These are phyloP conservation scores for Tetraneura akinire DNA, from an alignment of 1,140 invertebrate genomes.

Conservation along the genomic window DNA sequence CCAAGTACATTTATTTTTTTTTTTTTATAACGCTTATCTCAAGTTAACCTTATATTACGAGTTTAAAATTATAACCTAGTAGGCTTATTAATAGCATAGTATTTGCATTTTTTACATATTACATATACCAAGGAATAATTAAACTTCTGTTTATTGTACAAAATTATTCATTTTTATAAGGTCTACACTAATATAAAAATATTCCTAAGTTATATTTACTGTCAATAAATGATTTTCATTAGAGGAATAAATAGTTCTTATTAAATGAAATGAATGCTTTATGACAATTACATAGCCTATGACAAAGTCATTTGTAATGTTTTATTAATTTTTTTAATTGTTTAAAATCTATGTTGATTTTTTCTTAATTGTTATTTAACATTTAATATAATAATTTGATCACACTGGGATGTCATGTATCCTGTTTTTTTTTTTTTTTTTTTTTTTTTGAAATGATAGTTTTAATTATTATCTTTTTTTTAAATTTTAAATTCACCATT, in stretches of 20 bases:
- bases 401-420: no score
- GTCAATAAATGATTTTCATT: background rate
- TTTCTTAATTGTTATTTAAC: background rate
- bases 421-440: no score
- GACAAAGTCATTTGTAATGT: background rate
- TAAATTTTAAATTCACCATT: no score
- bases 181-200: background rate
- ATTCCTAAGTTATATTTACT: background rate
- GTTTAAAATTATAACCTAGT: no score
- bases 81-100: no score
- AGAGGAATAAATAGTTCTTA: background rate
- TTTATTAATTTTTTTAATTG: background rate
- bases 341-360: background rate
- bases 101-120: no score
- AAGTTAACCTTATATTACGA: no score
- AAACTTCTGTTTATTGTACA: background rate
- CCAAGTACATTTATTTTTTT: no score
- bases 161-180: background rate
- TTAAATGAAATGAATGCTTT: constrained; percentile 1
- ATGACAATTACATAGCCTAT: background rate
- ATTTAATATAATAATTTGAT: background rate
- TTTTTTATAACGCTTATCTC: no score
- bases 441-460: no score
- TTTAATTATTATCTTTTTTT: no score
- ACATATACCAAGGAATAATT: background rate